phyloP scores from a whole-genome alignment of 2,888 invertebrate genomes.

The Carabus problematicus region DNA sequence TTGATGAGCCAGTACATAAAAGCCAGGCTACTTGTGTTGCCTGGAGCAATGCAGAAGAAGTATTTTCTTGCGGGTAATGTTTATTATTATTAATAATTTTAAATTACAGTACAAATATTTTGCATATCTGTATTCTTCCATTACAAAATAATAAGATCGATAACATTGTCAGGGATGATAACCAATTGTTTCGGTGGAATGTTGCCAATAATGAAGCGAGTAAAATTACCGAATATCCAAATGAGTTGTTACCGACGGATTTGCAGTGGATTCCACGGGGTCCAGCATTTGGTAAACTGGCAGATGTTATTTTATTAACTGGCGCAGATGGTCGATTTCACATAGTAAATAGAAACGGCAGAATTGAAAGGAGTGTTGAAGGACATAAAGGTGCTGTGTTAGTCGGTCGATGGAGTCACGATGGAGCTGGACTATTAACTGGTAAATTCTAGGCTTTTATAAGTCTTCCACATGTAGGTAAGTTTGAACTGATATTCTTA shows the following conservation, averaged over 20 bases:
- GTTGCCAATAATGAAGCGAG: conserved; percentile 79
- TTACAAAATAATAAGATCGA: background rate
- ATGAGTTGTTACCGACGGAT: conserved; percentile 87
- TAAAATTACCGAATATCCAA: conserved; percentile 78
- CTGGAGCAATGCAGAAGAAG: conserved; percentile 94
- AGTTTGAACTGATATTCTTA: conserved; percentile 32
- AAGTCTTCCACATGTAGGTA: background rate
- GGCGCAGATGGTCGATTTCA: conserved; percentile 92
- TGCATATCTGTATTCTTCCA: background rate
- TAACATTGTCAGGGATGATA: conserved; percentile 80
- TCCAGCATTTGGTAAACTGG: conserved; percentile 59
- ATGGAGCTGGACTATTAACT: conserved; percentile 93
- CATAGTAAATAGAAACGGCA: conserved; percentile 85
- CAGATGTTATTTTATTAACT: conserved; percentile 84
- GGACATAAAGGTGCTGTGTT: conserved; percentile 93
- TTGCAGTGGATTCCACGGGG: conserved; percentile 87
- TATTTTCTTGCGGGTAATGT: conserved; percentile 84
- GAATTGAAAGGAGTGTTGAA: conserved; percentile 90
- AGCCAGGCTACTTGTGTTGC: conserved; percentile 89
- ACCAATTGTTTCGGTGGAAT: conserved; percentile 88
- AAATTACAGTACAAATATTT: no score
- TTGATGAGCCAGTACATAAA: conserved; percentile 76
- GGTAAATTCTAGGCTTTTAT: conserved; percentile 60
- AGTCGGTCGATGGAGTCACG: conserved; percentile 91
- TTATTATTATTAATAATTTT: conserved; percentile 2